phyloP scores from a whole-genome alignment of 2,888 invertebrate genomes.

The Ptilodon capucinus region DNA sequence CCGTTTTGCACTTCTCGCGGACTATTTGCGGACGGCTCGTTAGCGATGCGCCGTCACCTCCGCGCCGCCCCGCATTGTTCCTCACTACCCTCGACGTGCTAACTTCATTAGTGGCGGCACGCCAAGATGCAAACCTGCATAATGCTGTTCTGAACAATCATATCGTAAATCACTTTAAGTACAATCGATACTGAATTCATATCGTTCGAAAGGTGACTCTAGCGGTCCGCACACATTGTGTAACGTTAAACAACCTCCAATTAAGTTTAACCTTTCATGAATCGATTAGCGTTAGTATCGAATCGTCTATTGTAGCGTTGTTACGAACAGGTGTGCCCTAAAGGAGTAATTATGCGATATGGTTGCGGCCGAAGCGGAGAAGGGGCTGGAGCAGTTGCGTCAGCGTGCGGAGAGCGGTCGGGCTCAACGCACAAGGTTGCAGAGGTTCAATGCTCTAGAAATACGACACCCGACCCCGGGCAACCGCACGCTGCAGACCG shows the following conservation, averaged over 20 bases:
- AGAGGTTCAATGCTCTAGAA: constrained; percentile 82
- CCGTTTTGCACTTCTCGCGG: constrained; percentile 74
- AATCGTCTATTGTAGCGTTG: constrained; percentile 64
- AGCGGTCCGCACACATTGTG: constrained; percentile 42
- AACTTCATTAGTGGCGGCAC: constrained; percentile 38
- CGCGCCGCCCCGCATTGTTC: constrained; percentile 50
- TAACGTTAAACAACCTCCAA: constrained; percentile 56
- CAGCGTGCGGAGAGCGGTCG: constrained; percentile 77
- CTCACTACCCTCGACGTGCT: constrained; percentile 41
- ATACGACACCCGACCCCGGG: constrained; percentile 77
- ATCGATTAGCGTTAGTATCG: constrained; percentile 61
- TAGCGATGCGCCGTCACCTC: constrained; percentile 54
- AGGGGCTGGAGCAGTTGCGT: constrained; percentile 78
- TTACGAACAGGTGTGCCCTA: constrained; percentile 75
- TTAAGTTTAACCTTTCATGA: constrained; percentile 74
- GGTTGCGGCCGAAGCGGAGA: constrained; percentile 66
- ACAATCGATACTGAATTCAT: constrained; percentile 22
- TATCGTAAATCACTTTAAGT: constrained; percentile 13
- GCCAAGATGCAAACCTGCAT: constrained; percentile 7
- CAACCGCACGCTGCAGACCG: constrained; percentile 55
- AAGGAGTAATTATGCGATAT: constrained; percentile 77
- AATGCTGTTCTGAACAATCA: constrained; percentile 13
- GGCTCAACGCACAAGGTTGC: constrained; percentile 81
- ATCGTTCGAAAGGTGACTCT: constrained; percentile 29
- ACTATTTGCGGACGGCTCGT: constrained; percentile 72